Percentiles rank a stretch among this genome's conserved stretches.
Evolutionary conservation across 2,113 vertebrate species (phyloP).

Genomic region (Myotis lucifugus): DNA sequence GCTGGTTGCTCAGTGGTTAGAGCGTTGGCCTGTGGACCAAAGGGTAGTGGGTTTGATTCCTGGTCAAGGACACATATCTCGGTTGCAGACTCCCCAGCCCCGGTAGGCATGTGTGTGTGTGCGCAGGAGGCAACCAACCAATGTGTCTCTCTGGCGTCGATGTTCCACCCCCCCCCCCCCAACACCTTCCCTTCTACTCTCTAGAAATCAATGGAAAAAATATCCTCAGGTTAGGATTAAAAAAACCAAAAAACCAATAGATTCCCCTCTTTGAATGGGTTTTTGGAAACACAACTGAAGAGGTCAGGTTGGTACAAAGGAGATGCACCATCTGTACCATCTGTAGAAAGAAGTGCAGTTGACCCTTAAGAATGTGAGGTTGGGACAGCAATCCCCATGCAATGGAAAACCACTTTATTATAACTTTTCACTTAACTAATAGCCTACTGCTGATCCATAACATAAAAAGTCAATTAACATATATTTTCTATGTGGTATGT

Average conservation of each 20-base stretch:
- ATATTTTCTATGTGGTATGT: neutral
- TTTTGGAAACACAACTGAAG: neutral
- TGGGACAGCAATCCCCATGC: neutral
- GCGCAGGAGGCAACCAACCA: no score
- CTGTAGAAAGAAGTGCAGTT: neutral
- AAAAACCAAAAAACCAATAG: neutral
- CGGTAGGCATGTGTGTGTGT: no score
- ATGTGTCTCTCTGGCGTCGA: no score
- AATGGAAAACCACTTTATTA: neutral
- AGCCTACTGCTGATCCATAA: neutral
- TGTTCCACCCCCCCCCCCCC: no score
- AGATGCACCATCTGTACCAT: neutral
- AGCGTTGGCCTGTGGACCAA: no score
- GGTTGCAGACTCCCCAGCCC: no score
- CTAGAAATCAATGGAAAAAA: no score
- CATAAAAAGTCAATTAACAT: neutral
- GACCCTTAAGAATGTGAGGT: neutral
- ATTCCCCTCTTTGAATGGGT: neutral
- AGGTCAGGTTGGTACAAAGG: slow-evolving; percentile 14
- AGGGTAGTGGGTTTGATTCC: no score
- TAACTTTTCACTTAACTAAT: neutral
- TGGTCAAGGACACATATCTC: no score
- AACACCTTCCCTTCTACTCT: no score
- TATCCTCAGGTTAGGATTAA: no score
- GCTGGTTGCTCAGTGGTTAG: no score